Percentiles rank a stretch among this genome's conserved stretches.
Conservation (phyloP, 2,113 vertebrate genomes). For the Scalopus aquaticus region DNA sequence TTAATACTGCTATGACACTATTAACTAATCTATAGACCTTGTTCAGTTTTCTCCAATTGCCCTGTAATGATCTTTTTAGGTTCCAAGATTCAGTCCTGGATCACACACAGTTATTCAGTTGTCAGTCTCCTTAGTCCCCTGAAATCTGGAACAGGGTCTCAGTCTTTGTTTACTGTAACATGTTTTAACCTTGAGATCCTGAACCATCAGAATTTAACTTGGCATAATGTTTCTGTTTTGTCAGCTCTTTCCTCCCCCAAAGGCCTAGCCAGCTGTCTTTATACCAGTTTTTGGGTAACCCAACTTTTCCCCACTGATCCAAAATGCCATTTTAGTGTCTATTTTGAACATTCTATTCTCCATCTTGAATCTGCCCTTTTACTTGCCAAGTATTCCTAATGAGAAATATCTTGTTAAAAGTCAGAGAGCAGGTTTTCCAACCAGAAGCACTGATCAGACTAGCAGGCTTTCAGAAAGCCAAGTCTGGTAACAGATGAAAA, state of each 20-base stretch:
- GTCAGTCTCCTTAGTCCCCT: neutral
- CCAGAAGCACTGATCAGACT: neutral
- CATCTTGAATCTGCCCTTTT: slow-evolving; percentile 9
- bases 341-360: neutral
- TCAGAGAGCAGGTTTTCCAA: neutral
- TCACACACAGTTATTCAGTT: neutral
- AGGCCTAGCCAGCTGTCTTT: neutral
- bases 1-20: no score
- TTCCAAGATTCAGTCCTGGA: no score
- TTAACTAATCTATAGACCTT: no score
- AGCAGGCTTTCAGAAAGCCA: neutral
- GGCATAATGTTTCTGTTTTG: neutral
- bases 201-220: neutral
- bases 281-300: neutral
- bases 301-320: neutral
- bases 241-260: neutral
- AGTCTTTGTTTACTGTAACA: neutral
- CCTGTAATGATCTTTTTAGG: no score
- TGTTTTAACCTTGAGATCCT: neutral
- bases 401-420: slow-evolving; percentile 7
- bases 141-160: neutral
- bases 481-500: neutral
- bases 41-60: no score
- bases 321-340: neutral
- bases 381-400: neutral